Evolutionary conservation across 2,113 vertebrate genomes (phyloP), one percentile per base, ranked within the genome.

Genomic region (Anarhynchus alexandrinus): DNA sequence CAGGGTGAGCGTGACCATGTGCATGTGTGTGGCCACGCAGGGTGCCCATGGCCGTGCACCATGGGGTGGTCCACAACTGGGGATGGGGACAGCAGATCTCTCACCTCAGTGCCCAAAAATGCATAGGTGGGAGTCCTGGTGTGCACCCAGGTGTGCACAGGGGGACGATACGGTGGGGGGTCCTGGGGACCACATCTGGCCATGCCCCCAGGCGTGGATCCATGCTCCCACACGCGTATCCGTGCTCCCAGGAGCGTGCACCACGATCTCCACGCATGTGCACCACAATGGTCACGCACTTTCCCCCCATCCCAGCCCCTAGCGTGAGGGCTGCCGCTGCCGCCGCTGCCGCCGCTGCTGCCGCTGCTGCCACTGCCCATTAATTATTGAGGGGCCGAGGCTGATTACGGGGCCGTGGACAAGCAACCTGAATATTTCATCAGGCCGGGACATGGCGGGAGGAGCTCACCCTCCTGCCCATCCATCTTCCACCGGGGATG

Each of bases 391-490:
- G 61, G 66, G 79, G 30, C 25, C 9, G 47, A 79, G 64, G 94
- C 82, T 78, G 90, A 67, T 64, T 51, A 74, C 51, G 11, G 43
- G 70, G 73, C 69, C 34, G 14, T 43, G 43, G 66, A 79, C 67
- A 55, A 86, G 54, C 59, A 13, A 40, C 67, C 88, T 91, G 42
- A 95, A 82, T 92, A 85, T 95, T 95, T 92, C 82, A 82, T 73
- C 88, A 69, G 82, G 84, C 72, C 20, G 20, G 61, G 74, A 57
- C 26, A 36, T 47, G 59, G 19, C 5, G n/a, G 94, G 82, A 86
- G 71, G 51, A 59, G 57, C 34, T 22, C 18, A 7, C 23, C 73
- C 88, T 52, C 32, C 84, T 40, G 18, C 30, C 59, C 14, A 4
- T 54, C 88, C 55, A 1, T 26, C 38, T 45, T 47, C 19, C 52